Evolutionary conservation across 2,888 invertebrate species (phyloP).

Genomic region (Noctua janthe): DNA sequence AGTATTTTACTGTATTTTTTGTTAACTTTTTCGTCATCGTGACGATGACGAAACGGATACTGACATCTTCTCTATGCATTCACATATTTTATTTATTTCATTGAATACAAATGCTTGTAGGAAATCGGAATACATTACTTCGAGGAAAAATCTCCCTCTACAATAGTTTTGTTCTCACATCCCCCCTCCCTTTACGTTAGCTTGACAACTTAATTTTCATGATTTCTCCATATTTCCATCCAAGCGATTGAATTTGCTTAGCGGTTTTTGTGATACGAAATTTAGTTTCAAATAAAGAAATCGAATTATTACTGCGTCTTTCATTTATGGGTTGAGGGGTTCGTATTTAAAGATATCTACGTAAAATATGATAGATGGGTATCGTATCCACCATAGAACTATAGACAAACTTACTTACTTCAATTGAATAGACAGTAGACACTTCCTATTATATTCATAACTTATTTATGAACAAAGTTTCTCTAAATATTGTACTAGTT

Average conservation of each 20-base stretch:
- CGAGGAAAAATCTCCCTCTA: slow-evolving; percentile 71
- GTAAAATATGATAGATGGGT: not conserved
- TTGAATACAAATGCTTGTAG: slow-evolving; percentile 65
- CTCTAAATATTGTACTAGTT: slow-evolving; percentile 25
- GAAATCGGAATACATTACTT: slow-evolving; percentile 71
- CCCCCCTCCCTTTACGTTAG: slow-evolving; percentile 65
- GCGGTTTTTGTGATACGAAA: slow-evolving; percentile 62
- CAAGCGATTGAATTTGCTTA: slow-evolving; percentile 72
- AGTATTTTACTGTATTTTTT: not conserved
- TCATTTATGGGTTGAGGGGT: slow-evolving; percentile 22
- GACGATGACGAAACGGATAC: not conserved
- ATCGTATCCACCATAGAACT: not conserved
- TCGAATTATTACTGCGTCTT: slow-evolving; percentile 51
- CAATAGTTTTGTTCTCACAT: slow-evolving; percentile 73
- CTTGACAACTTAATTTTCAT: slow-evolving; percentile 78
- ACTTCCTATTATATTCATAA: slow-evolving; percentile 36
- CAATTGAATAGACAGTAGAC: slow-evolving; percentile 11
- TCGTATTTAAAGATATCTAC: not conserved
- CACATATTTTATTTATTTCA: slow-evolving; percentile 53
- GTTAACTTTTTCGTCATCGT: not conserved
- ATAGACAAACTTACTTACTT: not conserved
- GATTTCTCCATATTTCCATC: slow-evolving; percentile 75
- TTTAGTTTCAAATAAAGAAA: slow-evolving; percentile 60
- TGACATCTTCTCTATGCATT: slow-evolving; percentile 10
- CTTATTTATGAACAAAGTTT: slow-evolving; percentile 35